Conservation (phyloP, 1,140 invertebrate genomes). For the Ips nitidus region DNA sequence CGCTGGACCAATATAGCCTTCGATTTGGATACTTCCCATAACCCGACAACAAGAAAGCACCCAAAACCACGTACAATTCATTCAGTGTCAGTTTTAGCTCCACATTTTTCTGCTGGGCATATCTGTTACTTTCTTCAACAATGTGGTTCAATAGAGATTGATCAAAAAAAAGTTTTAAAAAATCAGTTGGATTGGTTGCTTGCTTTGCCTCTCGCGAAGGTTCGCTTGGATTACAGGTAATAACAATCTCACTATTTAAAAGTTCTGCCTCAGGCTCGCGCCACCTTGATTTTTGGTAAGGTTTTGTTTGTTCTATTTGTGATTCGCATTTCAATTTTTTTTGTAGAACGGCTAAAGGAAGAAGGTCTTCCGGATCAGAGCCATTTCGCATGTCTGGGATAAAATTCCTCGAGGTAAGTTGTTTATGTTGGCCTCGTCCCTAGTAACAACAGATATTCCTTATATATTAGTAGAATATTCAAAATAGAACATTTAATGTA, state of each 20-base stretch:
- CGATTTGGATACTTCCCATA: slow-evolving; percentile 39
- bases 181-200: slow-evolving; percentile 22
- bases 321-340: slow-evolving; percentile 1
- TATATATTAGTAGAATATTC: too few relatives aligned
- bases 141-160: slow-evolving; percentile 3
- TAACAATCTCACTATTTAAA: slow-evolving; percentile 12
- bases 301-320: background rate
- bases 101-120: slow-evolving; percentile 25
- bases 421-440: slow-evolving; percentile 27
- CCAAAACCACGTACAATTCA: slow-evolving; percentile 36
- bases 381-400: slow-evolving; percentile 23
- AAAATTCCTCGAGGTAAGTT: slow-evolving; percentile 26
- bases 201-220: slow-evolving; percentile 11
- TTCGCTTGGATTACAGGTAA: slow-evolving; percentile 7
- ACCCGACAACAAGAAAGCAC: slow-evolving; percentile 34
- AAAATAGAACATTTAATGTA: too few relatives aligned
- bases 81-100: slow-evolving; percentile 23
- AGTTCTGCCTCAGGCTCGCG: background rate
- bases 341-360: slow-evolving; percentile 15
- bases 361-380: slow-evolving; percentile 6
- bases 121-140: slow-evolving; percentile 20
- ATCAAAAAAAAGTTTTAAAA: slow-evolving; percentile 32
- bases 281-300: slow-evolving; percentile 13
- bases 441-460: too few relatives aligned
- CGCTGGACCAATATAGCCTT: slow-evolving; percentile 35